Evolutionary conservation across 2,797 vertebrate species (phyloP).

Genomic region (Danionella dracula): DNA sequence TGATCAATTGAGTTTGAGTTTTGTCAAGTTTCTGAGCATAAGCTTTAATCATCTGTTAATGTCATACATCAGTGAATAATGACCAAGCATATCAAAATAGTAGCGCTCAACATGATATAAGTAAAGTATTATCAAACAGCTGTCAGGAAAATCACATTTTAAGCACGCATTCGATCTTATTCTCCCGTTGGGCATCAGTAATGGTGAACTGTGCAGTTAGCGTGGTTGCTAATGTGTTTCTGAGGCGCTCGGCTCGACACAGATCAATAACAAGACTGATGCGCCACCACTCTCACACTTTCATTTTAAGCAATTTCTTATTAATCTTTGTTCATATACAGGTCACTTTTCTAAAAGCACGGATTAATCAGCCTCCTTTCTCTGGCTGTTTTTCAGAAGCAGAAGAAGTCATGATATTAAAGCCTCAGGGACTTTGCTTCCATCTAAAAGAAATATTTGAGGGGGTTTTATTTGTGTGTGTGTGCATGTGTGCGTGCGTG

Average conservation of each 20-base stretch:
- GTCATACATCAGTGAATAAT: neutral
- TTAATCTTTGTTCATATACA: slow-evolving; percentile 28
- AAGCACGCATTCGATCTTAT: neutral
- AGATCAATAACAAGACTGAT: slow-evolving; percentile 24
- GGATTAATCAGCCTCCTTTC: slow-evolving; percentile 6
- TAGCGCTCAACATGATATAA: neutral
- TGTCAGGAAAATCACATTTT: neutral
- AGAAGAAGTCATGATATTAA: neutral
- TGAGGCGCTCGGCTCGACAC: neutral
- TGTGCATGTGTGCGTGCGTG: too few relatives aligned
- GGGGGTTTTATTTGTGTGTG: too few relatives aligned
- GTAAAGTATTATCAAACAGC: neutral
- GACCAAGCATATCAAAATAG: neutral
- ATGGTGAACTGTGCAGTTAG: neutral
- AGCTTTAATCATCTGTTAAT: neutral
- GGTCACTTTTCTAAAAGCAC: slow-evolving; percentile 2
- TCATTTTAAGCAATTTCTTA: slow-evolving; percentile 33
- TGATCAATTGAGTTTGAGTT: too few relatives aligned
- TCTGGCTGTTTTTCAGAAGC: slow-evolving; percentile 8
- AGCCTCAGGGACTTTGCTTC: neutral
- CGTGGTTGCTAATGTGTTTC: neutral
- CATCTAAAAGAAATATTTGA: neutral
- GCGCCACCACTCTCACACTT: slow-evolving; percentile 15
- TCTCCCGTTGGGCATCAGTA: neutral
- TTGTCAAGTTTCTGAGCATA: too few relatives aligned